Evolutionary conservation across 2,113 vertebrate genomes (phyloP).

Genomic region (Pedionomus torquatus): DNA sequence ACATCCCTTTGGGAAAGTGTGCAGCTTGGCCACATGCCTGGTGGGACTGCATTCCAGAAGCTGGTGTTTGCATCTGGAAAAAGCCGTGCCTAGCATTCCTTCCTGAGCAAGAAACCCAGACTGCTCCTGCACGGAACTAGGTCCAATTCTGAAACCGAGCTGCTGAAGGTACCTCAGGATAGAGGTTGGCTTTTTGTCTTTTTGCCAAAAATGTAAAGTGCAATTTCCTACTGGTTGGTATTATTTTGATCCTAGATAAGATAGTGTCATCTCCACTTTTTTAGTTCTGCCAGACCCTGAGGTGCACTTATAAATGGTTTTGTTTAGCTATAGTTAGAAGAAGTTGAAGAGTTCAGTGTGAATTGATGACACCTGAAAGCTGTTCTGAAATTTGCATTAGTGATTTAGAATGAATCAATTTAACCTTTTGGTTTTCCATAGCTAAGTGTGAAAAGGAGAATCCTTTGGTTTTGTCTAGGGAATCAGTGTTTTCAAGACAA

Average conservation of each 20-base stretch:
- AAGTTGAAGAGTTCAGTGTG: neutral
- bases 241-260: neutral
- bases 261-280: neutral
- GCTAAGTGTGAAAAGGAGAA: neutral
- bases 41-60: neutral
- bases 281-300: conserved; percentile 1
- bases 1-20: neutral
- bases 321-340: neutral
- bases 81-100: neutral
- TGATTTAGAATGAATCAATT: neutral
- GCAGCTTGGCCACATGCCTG: neutral
- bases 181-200: neutral
- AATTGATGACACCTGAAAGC: neutral
- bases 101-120: fast-evolving
- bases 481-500: neutral
- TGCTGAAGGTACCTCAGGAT: neutral
- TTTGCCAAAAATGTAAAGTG: neutral
- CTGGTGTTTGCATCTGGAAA: neutral
- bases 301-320: neutral
- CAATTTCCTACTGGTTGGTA: neutral
- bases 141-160: neutral
- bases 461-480: neutral
- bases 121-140: neutral
- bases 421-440: neutral
- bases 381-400: neutral